phyloP scores from a whole-genome alignment of 53 echinoderm and acorn worm genomes.

The Crossaster papposus region DNA sequence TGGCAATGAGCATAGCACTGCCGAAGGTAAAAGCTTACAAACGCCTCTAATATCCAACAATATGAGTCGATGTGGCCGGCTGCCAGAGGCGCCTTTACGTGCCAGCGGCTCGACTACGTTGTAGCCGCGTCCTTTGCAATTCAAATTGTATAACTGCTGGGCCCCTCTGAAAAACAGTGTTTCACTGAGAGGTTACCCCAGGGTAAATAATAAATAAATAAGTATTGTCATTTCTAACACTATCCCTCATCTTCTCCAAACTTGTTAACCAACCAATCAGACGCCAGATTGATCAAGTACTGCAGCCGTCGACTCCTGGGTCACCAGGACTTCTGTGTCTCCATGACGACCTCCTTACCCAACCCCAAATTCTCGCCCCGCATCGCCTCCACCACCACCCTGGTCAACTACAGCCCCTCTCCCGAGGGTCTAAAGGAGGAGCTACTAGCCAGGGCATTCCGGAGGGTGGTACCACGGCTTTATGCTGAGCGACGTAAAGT shows the following conservation, averaged over 20 bases:
- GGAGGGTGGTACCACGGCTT: slow-evolving; percentile 78
- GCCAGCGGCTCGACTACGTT: no score
- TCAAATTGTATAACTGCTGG: no score
- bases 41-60: no score
- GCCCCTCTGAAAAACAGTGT: no score
- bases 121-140: no score
- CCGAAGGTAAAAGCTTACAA: slow-evolving; percentile 57
- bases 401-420: slow-evolving; percentile 84
- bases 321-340: slow-evolving; percentile 87
- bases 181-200: no score
- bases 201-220: no score
- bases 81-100: no score
- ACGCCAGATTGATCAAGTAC: slow-evolving; percentile 96
- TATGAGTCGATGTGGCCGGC: no score
- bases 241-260: neutral
- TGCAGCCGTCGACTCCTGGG: slow-evolving; percentile 89
- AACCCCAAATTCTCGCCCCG: slow-evolving; percentile 77
- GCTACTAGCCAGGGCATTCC: slow-evolving; percentile 69
- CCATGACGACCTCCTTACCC: slow-evolving; percentile 79
- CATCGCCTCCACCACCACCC: slow-evolving; percentile 83
- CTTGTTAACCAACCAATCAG: slow-evolving; percentile 58
- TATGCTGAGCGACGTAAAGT: slow-evolving; percentile 83
- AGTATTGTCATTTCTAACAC: no score
- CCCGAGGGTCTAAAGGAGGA: slow-evolving; percentile 82
- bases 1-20: slow-evolving; percentile 83